Percentiles rank a stretch among this genome's conserved stretches.
These are phyloP conservation scores for Lasiurus cinereus DNA, from an alignment of 2,113 vertebrate species.

Conservation along the genomic window DNA sequence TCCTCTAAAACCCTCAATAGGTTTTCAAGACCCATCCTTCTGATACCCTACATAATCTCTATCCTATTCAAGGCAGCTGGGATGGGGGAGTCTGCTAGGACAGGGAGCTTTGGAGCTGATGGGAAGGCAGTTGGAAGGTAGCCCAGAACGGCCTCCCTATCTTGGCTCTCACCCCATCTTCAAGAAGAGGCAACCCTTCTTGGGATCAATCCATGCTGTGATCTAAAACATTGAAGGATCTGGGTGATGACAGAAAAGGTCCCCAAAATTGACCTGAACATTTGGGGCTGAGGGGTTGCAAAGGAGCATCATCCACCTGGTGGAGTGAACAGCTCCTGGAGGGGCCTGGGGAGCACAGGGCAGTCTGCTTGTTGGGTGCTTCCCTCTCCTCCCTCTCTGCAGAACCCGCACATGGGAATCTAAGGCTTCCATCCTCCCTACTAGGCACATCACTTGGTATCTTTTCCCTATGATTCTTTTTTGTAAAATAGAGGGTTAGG, in stretches of 20 bases:
- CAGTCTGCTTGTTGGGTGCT: background rate
- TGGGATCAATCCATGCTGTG: background rate
- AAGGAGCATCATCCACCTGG: background rate
- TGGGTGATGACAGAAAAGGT: background rate
- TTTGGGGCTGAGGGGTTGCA: background rate
- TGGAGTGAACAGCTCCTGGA: background rate
- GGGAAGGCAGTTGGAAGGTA: background rate
- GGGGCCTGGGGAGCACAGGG: background rate
- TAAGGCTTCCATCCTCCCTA: background rate
- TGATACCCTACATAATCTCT: background rate
- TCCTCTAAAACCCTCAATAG: background rate
- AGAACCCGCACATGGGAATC: background rate
- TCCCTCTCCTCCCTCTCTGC: background rate
- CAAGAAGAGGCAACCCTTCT: background rate
- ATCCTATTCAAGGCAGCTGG: background rate
- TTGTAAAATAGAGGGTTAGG: constrained; percentile 35
- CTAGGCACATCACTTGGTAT: background rate
- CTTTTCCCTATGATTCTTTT: constrained; percentile 18
- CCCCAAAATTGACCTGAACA: background rate
- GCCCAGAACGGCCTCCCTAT: background rate
- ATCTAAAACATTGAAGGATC: constrained; percentile 8
- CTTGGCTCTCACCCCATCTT: background rate
- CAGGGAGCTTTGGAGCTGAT: background rate
- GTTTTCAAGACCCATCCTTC: background rate
- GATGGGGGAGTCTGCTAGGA: background rate